Conservation (phyloP, 2,888 invertebrate genomes). For the Baccha elongata region DNA sequence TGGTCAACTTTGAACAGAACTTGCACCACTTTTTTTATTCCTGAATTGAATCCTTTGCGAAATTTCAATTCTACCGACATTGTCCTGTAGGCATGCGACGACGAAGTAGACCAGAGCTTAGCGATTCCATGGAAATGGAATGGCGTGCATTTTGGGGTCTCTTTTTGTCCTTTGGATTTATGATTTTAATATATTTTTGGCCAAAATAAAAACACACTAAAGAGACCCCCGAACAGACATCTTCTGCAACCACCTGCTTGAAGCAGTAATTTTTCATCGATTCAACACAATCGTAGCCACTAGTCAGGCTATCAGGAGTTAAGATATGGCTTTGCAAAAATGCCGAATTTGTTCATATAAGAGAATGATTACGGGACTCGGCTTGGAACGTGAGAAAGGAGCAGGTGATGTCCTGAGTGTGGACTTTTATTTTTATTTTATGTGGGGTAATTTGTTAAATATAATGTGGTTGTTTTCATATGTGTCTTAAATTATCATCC, state of each 20-base stretch:
- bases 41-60: conserved; percentile 42
- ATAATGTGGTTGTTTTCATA: background rate
- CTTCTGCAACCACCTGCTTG: conserved; percentile 54
- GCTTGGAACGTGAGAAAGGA: conserved; percentile 11
- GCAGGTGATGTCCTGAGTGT: conserved; percentile 45
- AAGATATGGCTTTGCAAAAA: conserved; percentile 52
- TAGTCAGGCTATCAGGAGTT: conserved; percentile 41
- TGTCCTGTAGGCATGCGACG: conserved; percentile 8
- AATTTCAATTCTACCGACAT: conserved; percentile 49
- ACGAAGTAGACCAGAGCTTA: background rate
- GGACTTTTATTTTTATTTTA: background rate
- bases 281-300: conserved; percentile 38
- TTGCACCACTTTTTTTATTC: conserved; percentile 11
- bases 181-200: conserved; percentile 57
- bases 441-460: background rate
- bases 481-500: too few relatives aligned
- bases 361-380: conserved; percentile 34
- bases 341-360: conserved; percentile 56
- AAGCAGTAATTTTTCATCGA: conserved; percentile 60
- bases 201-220: conserved; percentile 30
- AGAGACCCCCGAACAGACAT: conserved; percentile 11
- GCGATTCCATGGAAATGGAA: conserved; percentile 4
- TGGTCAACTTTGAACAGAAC: conserved; percentile 9
- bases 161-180: conserved; percentile 64
- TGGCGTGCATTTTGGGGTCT: conserved; percentile 18